phyloP scores from a whole-genome alignment of 2,797 vertebrate species.

The Lacerta bilineata region DNA sequence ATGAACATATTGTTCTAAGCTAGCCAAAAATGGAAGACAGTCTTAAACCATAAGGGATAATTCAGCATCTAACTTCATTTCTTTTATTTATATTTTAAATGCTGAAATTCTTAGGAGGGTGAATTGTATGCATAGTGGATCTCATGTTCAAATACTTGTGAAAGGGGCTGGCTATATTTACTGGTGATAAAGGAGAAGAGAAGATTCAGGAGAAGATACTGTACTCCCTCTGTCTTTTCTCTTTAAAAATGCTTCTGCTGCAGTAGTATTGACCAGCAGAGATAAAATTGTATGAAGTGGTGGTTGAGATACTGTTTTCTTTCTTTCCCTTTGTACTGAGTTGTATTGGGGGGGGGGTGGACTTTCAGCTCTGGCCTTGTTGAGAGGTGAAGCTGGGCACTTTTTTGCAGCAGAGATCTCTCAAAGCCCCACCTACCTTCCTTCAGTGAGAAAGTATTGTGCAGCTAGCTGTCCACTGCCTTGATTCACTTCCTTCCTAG shows the following conservation, averaged over 20 bases:
- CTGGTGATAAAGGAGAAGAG: neutral
- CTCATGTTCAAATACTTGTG: constrained; percentile 1
- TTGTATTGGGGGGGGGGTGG: neutral
- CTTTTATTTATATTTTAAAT: neutral
- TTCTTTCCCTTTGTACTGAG: neutral
- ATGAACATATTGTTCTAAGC: neutral
- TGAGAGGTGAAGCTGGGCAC: neutral
- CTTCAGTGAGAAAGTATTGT: constrained; percentile 3
- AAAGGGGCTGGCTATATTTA: neutral
- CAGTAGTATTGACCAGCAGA: neutral
- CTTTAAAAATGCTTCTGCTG: constrained; percentile 21
- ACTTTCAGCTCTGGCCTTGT: neutral
- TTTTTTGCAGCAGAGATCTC: neutral
- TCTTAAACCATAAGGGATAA: neutral
- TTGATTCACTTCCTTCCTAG: constrained; percentile 79
- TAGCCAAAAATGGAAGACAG: neutral
- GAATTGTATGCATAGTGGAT: neutral
- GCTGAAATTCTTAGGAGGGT: neutral
- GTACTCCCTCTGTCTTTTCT: neutral
- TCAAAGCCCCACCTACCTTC: neutral
- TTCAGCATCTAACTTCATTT: neutral
- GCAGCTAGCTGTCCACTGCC: constrained; percentile 5
- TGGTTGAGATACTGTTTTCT: neutral
- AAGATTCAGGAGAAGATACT: neutral
- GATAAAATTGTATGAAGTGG: neutral